Evolutionary conservation across 1,140 invertebrate species (phyloP), one percentile per base, ranked within the genome.

Genomic region (Zaprionus tsacasi): DNA sequence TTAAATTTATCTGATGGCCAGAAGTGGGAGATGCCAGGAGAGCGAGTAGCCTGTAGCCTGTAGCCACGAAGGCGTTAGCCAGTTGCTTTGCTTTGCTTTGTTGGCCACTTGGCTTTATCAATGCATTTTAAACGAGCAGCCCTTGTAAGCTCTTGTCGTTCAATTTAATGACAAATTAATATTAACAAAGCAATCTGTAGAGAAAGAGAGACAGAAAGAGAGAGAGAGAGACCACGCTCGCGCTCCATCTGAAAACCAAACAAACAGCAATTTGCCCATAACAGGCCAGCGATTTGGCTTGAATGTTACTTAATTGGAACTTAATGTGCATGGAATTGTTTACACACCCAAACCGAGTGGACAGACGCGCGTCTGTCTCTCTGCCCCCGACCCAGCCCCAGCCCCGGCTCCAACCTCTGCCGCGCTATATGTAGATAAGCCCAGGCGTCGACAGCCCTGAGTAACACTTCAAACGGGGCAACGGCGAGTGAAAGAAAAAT

Each of bases 121-220:
- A 88, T 87, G 83, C 83, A 87, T 87, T 87, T 88, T 80, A 88
- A 87, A 88, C 83, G 83, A 87, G 83, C 52, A 57, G 70, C 80
- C 21, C 21, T 88, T 73, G 77, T 87, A 82, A 87, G 80, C 80
- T 72, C 48, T 50, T 75, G 64, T 76, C 45, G 64, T 76, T 64
- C 52, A 80, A 88, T 80, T 87, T 88, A 87, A 87, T 87, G 83
- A 83, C 80, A 87, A 87, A 87, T 87, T 87, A 87, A 87, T 87
- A 87, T 87, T 87, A 87, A 87, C 85, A 89, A 88, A 88, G 83
- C 83, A 87, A 87, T 88, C 83, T 82, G 77, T 36, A 64, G 55
- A 12, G 21, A 33, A 33, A 33, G 30, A 33, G 30, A 21, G 21
- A n/a, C n/a, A 21, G 21, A 21, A 2, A 21, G 30, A 33, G 30